These are phyloP conservation scores for Papilio demoleus DNA, from an alignment of 2,888 invertebrate genomes.

Conservation along the genomic window DNA sequence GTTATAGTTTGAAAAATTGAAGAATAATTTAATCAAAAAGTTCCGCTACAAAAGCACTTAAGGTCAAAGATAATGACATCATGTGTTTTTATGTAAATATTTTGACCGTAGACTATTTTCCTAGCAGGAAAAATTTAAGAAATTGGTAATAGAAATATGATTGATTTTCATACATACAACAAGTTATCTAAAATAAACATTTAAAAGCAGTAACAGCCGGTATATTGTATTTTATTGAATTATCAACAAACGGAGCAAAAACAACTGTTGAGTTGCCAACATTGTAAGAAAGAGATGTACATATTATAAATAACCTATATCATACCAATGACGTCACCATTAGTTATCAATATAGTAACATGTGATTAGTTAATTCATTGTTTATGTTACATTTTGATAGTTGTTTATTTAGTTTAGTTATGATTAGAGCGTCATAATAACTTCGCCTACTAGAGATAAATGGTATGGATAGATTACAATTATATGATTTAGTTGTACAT, in stretches of 20 bases:
- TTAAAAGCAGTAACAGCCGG: not conserved
- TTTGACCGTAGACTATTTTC: not conserved
- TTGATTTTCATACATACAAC: not conserved
- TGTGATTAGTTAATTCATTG: constrained; percentile 17
- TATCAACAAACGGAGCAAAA: not conserved
- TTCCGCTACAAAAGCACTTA: not conserved
- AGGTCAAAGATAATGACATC: not conserved
- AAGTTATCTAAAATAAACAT: not conserved
- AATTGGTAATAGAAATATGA: not conserved
- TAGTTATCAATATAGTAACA: not conserved
- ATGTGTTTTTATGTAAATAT: not conserved
- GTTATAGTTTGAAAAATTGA: not conserved
- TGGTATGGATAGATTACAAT: not conserved
- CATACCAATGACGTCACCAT: not conserved
- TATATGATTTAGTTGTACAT: not conserved
- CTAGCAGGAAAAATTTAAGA: not conserved
- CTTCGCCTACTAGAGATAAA: constrained; percentile 4
- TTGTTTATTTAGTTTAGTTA: not conserved
- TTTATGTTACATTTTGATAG: constrained; percentile 13
- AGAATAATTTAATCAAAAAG: too few relatives aligned
- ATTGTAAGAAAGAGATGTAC: not conserved
- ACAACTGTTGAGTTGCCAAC: not conserved
- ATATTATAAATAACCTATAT: not conserved
- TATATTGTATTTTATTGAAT: not conserved
- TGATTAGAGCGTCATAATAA: not conserved